phyloP scores from a whole-genome alignment of 2,888 invertebrate genomes.

The Laspeyria flexula region DNA sequence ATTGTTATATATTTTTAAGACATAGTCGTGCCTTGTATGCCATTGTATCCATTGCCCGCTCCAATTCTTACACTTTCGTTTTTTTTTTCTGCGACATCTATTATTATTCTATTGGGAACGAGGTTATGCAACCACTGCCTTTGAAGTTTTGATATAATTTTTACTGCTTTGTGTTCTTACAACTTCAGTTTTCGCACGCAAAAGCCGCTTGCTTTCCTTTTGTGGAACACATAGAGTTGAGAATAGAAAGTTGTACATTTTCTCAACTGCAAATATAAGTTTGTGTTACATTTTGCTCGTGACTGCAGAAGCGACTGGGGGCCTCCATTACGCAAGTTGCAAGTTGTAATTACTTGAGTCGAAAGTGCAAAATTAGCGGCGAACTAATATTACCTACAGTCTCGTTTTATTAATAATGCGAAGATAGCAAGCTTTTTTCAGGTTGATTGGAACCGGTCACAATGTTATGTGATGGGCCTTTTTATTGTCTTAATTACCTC shows the following conservation, averaged over 20 bases:
- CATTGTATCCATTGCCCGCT: conserved; percentile 81
- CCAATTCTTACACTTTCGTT: conserved; percentile 81
- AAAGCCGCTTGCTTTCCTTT: conserved; percentile 33
- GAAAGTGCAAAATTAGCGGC: conserved; percentile 80
- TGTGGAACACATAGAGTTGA: conserved; percentile 30
- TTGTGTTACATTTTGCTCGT: conserved; percentile 70
- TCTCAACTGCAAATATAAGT: conserved; percentile 41
- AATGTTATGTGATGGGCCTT: conserved; percentile 2
- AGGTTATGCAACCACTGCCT: conserved; percentile 81
- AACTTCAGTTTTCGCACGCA: conserved; percentile 30
- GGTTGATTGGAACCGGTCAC: conserved; percentile 24
- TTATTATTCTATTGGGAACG: conserved; percentile 82
- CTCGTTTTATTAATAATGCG: conserved; percentile 33
- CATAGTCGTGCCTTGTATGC: conserved; percentile 66
- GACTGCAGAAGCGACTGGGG: conserved; percentile 79
- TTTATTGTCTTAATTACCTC: not conserved
- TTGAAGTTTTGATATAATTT: conserved; percentile 85
- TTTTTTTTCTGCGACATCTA: conserved; percentile 82
- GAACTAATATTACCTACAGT: conserved; percentile 49
- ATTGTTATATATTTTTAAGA: conserved; percentile 41
- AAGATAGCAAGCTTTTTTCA: conserved; percentile 26
- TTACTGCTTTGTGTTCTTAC: conserved; percentile 71
- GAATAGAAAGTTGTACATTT: conserved; percentile 32
- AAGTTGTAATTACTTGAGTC: conserved; percentile 78
- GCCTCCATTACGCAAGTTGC: conserved; percentile 72